Conservation (phyloP, 2,888 invertebrate species). For the Blastobasis adustella region DNA sequence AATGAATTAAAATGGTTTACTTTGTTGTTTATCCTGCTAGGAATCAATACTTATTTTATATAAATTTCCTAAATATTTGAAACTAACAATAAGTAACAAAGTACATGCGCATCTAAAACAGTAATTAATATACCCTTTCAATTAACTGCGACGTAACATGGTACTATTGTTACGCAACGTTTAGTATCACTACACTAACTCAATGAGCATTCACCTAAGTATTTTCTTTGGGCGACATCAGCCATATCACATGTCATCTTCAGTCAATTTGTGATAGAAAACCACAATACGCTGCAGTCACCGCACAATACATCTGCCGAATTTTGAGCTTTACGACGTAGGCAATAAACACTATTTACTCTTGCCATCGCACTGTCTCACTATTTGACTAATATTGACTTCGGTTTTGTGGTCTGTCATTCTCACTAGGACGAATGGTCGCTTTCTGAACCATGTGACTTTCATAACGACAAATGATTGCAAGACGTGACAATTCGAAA, state of each 20-base stretch:
- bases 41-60: too few species aligned
- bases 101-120: too few species aligned
- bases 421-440: conserved; percentile 29
- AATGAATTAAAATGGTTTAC: too few species aligned
- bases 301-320: neutral
- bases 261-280: conserved; percentile 22
- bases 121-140: too few species aligned
- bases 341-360: conserved; percentile 4
- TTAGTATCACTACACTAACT: neutral
- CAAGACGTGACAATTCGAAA: conserved; percentile 28
- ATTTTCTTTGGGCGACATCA: conserved; percentile 19
- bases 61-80: too few species aligned
- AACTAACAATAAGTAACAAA: too few species aligned
- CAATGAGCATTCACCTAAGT: conserved; percentile 9
- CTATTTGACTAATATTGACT: too few species aligned
- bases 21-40: too few species aligned
- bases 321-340: conserved; percentile 10
- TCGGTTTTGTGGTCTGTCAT: conserved; percentile 16
- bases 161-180: too few species aligned
- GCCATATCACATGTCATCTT: conserved; percentile 29
- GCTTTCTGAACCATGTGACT: conserved; percentile 31
- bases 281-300: conserved; percentile 8
- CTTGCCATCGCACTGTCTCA: too few species aligned
- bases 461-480: conserved; percentile 30
- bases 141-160: too few species aligned